Evolutionary conservation across 2,888 invertebrate species (phyloP), one percentile per base, ranked within the genome.

Genomic region (Chrysotoxum bicinctum): DNA sequence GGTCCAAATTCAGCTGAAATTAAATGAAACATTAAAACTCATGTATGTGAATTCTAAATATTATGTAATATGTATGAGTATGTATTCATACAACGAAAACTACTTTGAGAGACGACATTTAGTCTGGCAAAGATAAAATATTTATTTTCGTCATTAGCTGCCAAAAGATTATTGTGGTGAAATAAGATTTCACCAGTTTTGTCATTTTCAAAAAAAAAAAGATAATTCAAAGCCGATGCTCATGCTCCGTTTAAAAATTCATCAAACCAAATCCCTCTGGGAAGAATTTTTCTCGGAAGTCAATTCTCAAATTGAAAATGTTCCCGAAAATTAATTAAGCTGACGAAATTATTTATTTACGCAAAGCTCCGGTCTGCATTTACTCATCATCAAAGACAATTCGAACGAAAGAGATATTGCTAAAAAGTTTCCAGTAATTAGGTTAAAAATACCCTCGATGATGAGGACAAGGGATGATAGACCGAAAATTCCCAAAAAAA

Each of bases 131-230:
- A 80, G 19, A 37, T 54, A 54, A 52, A 62, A 79, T 79, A 45
- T 19, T 64, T 70, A 64, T 70, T 75, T 56, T 26, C 43, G 37
- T 75, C 54, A 35, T 35, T n/a, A 26, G 43, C 26, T 26, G 69
- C 35, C 23, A 48, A 75, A 73, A 80, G 19, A 26, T 60, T 6
- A 19, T 7, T 73, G 52, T 80, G 75, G 56, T 43, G 72, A 85
- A 85, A 85, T 72, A 72, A 60, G 66, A 70, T 74, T 79, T 66
- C 56, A 43, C 23, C 40, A 43, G 21, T 58, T 69, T 69, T 83
- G 70, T 69, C 75, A 74, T 52, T 35, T 60, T 19, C 16, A 7
- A 68, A 45, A 32, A 6, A 69, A 9, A 26, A 1, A 40, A 23
- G 12, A 12, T 14, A 35, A 35, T 16, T 1, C 12, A 35, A 56